Evolutionary conservation across 92 coral and sea anemone genomes (phyloP).

Genomic region (Actinostola sp.): DNA sequence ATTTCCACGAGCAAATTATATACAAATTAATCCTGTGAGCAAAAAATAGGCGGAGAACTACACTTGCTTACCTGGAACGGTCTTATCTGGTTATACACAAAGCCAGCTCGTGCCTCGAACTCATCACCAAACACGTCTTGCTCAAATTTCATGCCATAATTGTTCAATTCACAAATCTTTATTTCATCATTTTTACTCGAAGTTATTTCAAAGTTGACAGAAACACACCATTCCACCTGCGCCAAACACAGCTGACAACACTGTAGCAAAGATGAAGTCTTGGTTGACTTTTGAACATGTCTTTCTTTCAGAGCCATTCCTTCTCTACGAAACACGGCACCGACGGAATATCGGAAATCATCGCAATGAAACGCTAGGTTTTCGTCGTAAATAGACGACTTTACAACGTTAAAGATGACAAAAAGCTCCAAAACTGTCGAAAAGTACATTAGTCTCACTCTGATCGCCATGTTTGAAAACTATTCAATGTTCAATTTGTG

Average conservation of each 20-base stretch:
- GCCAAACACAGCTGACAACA: conserved; percentile 24
- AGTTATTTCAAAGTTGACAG: conserved; percentile 17
- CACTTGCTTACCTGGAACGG: conserved; percentile 6
- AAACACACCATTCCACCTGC: conserved; percentile 20
- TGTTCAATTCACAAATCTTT: conserved; percentile 17
- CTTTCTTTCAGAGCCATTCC: conserved; percentile 4
- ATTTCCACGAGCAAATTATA: too few species aligned
- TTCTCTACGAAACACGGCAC: conserved; percentile 7
- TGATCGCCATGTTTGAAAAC: too few species aligned
- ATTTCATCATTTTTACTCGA: not conserved
- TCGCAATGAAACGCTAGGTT: conserved; percentile 11
- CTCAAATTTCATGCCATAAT: not conserved
- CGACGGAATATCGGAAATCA: conserved; percentile 9
- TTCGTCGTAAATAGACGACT: conserved; percentile 1
- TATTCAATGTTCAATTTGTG: too few species aligned
- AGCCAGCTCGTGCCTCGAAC: conserved; percentile 8
- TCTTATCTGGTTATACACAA: conserved; percentile 7
- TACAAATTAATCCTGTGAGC: too few species aligned
- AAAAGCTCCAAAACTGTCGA: not conserved
- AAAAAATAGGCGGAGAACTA: too few species aligned
- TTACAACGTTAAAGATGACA: not conserved
- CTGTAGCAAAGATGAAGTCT: conserved; percentile 8
- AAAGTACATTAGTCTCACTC: not conserved
- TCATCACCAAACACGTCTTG: conserved; percentile 7
- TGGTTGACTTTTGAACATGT: conserved; percentile 7